Evolutionary conservation across 2,888 invertebrate species (phyloP), one percentile per base, ranked within the genome.

Genomic region (Eupithecia pulchellata): DNA sequence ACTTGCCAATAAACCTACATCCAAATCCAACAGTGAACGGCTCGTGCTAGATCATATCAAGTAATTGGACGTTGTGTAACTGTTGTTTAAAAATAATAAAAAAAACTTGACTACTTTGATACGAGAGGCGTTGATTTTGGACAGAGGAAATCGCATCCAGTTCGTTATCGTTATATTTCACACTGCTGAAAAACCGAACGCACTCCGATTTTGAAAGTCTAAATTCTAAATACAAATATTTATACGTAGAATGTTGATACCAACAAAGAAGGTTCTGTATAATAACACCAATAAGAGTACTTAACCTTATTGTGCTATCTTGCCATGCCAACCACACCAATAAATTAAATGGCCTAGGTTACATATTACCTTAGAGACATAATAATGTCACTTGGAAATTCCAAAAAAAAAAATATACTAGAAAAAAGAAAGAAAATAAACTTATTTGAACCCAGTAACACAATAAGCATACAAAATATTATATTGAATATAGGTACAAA

Each of bases 51-150:
- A 61, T 68, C 13, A 2, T 47, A 66, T 66, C 42, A 14, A 57
- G 42, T 62, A 65, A 68, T 72, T 65, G 60, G 32, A 34, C n/a
- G n/a, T 71, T 68, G 61, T 25, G 57, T 55, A 72, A 68, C 27
- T 42, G 42, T 63, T 42, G 57, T 34, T 36, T 57, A 52, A 4
- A 52, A 52, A 52, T 47, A 4, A 52, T 25, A 25, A 42, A n/a
- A n/a, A n/a, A n/a, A n/a, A n/a, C n/a, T n/a, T n/a, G n/a, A n/a
- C n/a, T n/a, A n/a, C n/a, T n/a, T n/a, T n/a, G n/a, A n/a, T n/a
- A n/a, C n/a, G n/a, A n/a, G n/a, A n/a, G n/a, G n/a, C n/a, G n/a
- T n/a, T n/a, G n/a, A n/a, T n/a, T n/a, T n/a, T n/a, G n/a, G n/a
- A n/a, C n/a, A n/a, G n/a, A n/a, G n/a, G n/a, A n/a, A n/a, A n/a